A percentile compares a stretch with the other conserved stretches of the same genome.
These are phyloP conservation scores for Lethenteron camtschaticum DNA, from an alignment of 2,113 vertebrate genomes.

Conservation along the genomic window DNA sequence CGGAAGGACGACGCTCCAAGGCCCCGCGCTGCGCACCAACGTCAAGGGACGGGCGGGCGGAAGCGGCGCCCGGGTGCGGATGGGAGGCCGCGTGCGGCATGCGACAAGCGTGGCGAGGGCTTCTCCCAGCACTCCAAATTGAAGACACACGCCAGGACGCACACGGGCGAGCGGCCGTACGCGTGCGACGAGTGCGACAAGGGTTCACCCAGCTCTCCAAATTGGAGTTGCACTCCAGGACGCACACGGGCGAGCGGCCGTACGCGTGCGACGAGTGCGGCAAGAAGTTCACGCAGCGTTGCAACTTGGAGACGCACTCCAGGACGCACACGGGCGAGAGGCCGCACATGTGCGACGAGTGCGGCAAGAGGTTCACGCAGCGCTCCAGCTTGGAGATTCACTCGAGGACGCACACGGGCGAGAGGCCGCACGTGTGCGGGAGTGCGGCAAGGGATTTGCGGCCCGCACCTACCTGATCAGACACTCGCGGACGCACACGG, in stretches of 20 bases:
- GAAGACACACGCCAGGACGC: not conserved
- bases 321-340: too few species aligned
- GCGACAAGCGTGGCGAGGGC: too few species aligned
- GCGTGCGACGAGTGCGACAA: not conserved
- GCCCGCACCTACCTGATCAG: too few species aligned
- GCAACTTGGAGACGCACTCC: too few species aligned
- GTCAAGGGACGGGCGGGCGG: too few species aligned
- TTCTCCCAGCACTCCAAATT: too few species aligned
- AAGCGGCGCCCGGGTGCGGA: too few species aligned
- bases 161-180: not conserved
- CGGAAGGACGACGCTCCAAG: too few species aligned
- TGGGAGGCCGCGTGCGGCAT: too few species aligned
- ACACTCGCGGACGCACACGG: too few species aligned
- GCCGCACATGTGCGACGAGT: conserved; percentile 14
- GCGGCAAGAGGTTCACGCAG: conserved; percentile 19
- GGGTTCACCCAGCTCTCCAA: not conserved
- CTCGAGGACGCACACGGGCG: conserved; percentile 8
- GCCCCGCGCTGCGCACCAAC: too few species aligned
- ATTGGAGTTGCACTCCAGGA: not conserved
- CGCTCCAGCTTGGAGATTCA: conserved; percentile 21
- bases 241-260: conserved; percentile 1
- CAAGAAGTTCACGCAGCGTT: too few species aligned
- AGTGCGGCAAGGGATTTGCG: conserved; percentile 23
- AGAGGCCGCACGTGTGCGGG: conserved; percentile 17
- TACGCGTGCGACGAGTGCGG: not conserved